Conservation (phyloP, 2,797 vertebrate genomes). For the Dicrostonyx torquatus region DNA sequence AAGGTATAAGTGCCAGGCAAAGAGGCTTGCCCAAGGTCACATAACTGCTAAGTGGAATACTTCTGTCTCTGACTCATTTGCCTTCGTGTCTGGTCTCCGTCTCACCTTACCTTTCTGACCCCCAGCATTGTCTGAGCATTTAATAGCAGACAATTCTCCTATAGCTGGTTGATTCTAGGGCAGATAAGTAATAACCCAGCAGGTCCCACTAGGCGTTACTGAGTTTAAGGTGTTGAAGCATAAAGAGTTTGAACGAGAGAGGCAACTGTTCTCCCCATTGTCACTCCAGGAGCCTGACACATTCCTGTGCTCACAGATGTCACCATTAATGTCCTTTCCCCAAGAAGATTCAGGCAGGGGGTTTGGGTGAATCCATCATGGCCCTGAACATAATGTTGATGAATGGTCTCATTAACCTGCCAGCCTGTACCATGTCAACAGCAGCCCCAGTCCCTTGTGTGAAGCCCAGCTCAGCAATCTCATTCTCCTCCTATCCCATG, state of each 20-base stretch:
- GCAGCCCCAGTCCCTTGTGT: constrained; percentile 1
- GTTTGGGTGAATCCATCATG: constrained; percentile 65
- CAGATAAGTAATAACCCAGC: constrained; percentile 70
- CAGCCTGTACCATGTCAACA: constrained; percentile 55
- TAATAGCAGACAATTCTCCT: constrained; percentile 32
- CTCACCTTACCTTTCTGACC: constrained; percentile 20
- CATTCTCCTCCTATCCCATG: too few relatives aligned
- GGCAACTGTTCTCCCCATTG: constrained; percentile 15
- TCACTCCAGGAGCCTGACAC: constrained; percentile 59
- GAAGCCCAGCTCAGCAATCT: neutral
- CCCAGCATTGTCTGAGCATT: neutral
- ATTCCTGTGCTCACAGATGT: constrained; percentile 69
- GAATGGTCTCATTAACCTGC: constrained; percentile 72
- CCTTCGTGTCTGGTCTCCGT: neutral
- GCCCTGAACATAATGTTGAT: constrained; percentile 61
- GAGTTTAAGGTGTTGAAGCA: constrained; percentile 51
- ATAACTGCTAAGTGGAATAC: neutral
- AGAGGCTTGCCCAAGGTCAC: constrained; percentile 59
- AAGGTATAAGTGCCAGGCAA: neutral
- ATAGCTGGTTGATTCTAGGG: constrained; percentile 61
- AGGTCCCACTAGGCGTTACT: constrained; percentile 47
- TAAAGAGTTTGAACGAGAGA: constrained; percentile 55
- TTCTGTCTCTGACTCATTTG: neutral
- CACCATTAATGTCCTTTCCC: constrained; percentile 67
- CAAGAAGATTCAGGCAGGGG: constrained; percentile 57